Evolutionary conservation across 2,113 vertebrate genomes (phyloP).

Genomic region (Todiramphus saurophagus): DNA sequence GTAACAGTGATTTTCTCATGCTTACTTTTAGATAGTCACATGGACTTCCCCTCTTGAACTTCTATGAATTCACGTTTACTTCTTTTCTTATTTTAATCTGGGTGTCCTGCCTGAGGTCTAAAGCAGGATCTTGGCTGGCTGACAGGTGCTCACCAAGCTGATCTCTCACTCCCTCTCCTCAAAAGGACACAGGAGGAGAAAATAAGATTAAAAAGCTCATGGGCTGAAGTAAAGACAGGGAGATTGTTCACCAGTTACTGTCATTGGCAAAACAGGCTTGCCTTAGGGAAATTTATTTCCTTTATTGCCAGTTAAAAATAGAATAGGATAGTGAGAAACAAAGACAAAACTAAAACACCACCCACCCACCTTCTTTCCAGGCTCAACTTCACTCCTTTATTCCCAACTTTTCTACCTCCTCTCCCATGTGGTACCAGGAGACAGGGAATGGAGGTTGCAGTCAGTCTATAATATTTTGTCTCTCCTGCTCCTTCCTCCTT

Average conservation of each 20-base stretch:
- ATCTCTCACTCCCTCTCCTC: background rate
- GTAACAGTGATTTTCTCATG: background rate
- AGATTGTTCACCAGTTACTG: background rate
- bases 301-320: background rate
- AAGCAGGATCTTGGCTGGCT: background rate
- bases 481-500: background rate
- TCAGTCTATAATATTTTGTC: background rate
- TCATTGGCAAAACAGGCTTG: background rate
- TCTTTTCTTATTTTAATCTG: background rate
- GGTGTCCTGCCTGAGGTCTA: background rate
- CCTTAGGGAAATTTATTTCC: background rate
- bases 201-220: background rate
- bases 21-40: background rate
- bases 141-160: background rate
- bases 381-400: background rate
- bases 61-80: background rate
- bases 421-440: accelerated
- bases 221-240: background rate
- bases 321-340: background rate
- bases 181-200: background rate
- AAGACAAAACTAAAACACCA: background rate
- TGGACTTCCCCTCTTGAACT: background rate
- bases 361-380: accelerated
- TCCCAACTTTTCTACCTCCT: background rate
- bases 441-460: background rate